A percentile compares a stretch with the other conserved stretches of the same genome.
These are phyloP conservation scores for Myxocyprinus asiaticus DNA, from an alignment of 2,113 vertebrate species.

Conservation along the genomic window DNA sequence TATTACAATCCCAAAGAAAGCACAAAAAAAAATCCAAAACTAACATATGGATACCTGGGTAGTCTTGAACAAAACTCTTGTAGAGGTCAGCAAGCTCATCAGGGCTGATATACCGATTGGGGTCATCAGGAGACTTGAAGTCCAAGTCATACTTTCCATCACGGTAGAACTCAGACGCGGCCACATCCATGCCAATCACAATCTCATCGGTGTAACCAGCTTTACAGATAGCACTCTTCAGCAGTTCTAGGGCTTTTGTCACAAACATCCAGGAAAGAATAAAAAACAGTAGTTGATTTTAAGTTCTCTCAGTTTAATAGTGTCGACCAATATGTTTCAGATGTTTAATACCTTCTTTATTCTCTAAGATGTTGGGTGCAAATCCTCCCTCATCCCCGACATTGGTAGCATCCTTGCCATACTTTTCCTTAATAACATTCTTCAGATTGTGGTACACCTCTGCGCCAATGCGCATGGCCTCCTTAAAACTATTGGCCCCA, in stretches of 20 bases:
- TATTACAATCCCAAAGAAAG: neutral
- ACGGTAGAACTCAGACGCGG: constrained; percentile 91
- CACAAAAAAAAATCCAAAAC: neutral
- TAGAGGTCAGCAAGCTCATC: constrained; percentile 91
- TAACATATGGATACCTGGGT: constrained; percentile 77
- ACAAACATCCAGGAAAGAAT: neutral
- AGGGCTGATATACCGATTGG: constrained; percentile 84
- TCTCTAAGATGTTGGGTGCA: constrained; percentile 97
- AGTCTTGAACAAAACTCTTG: constrained; percentile 89
- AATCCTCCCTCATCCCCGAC: constrained; percentile 97
- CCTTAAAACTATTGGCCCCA: constrained; percentile 85
- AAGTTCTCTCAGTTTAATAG: neutral
- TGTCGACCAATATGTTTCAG: neutral
- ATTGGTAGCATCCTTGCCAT: constrained; percentile 95
- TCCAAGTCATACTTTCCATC: constrained; percentile 94
- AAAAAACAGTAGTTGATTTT: too few species aligned
- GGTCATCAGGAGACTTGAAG: constrained; percentile 94
- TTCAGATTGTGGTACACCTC: constrained; percentile 98
- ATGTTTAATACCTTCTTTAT: constrained; percentile 85
- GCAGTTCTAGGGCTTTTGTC: constrained; percentile 83
- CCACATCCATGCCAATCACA: constrained; percentile 97
- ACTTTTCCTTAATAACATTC: constrained; percentile 96
- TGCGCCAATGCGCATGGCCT: constrained; percentile 93
- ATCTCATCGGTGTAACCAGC: constrained; percentile 90
- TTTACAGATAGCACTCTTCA: constrained; percentile 88